phyloP scores from a whole-genome alignment of 2,797 vertebrate genomes.

The Vireo griseus region DNA sequence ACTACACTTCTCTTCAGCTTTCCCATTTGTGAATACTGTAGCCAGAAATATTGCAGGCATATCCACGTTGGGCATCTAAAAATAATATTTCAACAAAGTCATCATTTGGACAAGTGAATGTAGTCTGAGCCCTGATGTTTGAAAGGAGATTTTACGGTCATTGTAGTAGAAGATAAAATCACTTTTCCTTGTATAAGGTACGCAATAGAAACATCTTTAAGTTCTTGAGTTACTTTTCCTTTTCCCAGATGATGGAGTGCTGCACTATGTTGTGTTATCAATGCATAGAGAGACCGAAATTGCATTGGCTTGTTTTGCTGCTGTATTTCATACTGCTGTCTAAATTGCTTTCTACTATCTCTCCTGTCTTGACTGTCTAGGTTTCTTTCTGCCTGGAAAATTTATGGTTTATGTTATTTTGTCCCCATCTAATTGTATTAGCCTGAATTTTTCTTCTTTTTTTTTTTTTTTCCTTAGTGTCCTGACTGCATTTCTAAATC shows the following conservation, averaged over 20 bases:
- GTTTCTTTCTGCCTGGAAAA: not conserved
- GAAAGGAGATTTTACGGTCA: not conserved
- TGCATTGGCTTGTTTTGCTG: slow-evolving; percentile 14
- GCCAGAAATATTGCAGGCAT: not conserved
- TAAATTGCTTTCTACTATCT: slow-evolving; percentile 24
- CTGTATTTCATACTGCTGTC: not conserved
- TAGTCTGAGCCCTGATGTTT: not conserved
- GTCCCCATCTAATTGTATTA: not conserved
- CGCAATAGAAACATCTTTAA: not conserved
- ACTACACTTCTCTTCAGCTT: not conserved
- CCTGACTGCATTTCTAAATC: not conserved
- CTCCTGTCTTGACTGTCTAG: not conserved
- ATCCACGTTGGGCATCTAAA: not conserved
- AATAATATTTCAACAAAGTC: not conserved
- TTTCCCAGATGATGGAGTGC: not conserved
- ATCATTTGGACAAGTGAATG: not conserved
- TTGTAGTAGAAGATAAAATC: not conserved
- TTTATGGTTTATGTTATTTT: not conserved
- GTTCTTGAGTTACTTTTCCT: not conserved
- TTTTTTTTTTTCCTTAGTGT: accelerated
- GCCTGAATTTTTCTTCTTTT: not conserved
- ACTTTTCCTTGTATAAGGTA: not conserved
- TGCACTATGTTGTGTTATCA: not conserved
- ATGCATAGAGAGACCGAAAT: not conserved
- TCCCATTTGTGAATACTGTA: not conserved